phyloP scores from a whole-genome alignment of 2,888 invertebrate species.

The Phyto melanocephala region DNA sequence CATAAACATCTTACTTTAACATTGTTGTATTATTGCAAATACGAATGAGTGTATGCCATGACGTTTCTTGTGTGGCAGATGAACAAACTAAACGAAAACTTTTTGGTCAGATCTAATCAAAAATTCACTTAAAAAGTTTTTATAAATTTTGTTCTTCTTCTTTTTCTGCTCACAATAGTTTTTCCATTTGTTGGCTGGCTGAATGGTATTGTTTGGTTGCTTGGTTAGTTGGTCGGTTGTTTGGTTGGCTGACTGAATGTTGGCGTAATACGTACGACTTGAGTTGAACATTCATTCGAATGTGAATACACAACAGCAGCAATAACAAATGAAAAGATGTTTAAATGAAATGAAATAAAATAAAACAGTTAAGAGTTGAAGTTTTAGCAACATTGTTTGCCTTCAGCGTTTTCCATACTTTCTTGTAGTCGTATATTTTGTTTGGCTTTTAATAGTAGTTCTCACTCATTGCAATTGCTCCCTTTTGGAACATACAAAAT shows the following conservation, averaged over 20 bases:
- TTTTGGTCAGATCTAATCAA: slow-evolving; percentile 76
- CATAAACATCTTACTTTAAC: slow-evolving; percentile 31
- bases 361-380: slow-evolving; percentile 45
- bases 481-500: slow-evolving; percentile 44
- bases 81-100: slow-evolving; percentile 67
- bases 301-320: slow-evolving; percentile 24
- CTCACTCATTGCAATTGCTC: slow-evolving; percentile 38
- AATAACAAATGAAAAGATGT: slow-evolving; percentile 32
- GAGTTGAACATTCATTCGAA: slow-evolving; percentile 41
- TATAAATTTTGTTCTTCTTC: slow-evolving; percentile 17
- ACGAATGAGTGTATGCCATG: slow-evolving; percentile 51
- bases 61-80: slow-evolving; percentile 62
- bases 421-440: slow-evolving; percentile 24
- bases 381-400: slow-evolving; percentile 61
- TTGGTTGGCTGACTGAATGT: neutral
- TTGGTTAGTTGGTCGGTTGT: neutral
- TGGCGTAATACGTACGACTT: slow-evolving; percentile 44
- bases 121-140: slow-evolving; percentile 77
- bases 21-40: slow-evolving; percentile 48
- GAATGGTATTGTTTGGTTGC: neutral
- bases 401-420: slow-evolving; percentile 39
- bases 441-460: slow-evolving; percentile 7
- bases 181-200: slow-evolving; percentile 61
- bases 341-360: slow-evolving; percentile 11
- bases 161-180: slow-evolving; percentile 61